Evolutionary conservation across 2,113 vertebrate genomes (phyloP), one percentile per base, ranked within the genome.

Genomic region (Numenius arquata): DNA sequence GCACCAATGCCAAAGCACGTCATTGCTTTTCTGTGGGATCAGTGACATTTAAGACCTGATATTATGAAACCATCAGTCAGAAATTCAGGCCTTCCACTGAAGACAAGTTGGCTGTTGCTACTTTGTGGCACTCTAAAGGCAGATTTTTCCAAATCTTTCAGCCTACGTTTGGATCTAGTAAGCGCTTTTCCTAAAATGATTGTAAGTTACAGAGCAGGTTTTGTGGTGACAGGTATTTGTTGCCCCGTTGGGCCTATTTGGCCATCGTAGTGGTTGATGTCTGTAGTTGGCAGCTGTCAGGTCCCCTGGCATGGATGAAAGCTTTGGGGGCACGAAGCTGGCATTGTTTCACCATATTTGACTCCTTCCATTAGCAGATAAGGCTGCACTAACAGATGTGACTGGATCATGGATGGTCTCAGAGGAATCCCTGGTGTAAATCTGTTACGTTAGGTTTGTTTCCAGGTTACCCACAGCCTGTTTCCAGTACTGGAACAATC

Each of bases 11-110:
- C 89, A 82, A 7, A 72, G 61, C 73, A 41, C 40, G 7, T 74
- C 73, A 40, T 12, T 75, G 43, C 77, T 93, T 89, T 72, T 79
- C 87, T 61, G 43, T 68, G 81, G 52, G 62, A 94, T 70, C 66
- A 25, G 22, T 95, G 92, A 79, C 86, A 93, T 95, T 95, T 78
- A 87, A 94, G 73, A 66, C 14, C 56, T 40, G 56, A 30, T 93
- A 53, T 53, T 85, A 71, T 25, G 75, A 90, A 93, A 66, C 40
- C 18, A 55, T 72, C 22, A 19, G 40, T 88, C 77, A 89, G 77
- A 93, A 89, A 77, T 82, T 68, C 34, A 81, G 68, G 36, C 30
- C 26, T 83, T 84, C 47, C 19, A 2, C 68, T 71, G 43, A 45
- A 48, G 43, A 55, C 20, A 59, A 61, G 41, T 27, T 80, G 26